Base-by-base conservation (phyloP, 2,113 vertebrate species). In the Pluvialis apricaria region DNA sequence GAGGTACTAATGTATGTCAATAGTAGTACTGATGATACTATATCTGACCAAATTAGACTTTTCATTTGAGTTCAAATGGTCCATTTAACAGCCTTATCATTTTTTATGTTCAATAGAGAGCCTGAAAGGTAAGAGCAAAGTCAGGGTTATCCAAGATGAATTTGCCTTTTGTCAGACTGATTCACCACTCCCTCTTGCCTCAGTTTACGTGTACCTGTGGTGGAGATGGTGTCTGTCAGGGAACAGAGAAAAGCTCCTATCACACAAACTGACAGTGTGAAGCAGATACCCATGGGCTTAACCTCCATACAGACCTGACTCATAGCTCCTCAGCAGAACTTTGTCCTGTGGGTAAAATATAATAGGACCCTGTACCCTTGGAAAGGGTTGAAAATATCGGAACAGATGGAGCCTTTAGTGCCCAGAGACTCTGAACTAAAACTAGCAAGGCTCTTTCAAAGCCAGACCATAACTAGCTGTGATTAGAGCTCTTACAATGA, bases 401-500 rank as follows among this genome's bases (percentile, higher is more conserved):
- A 78, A 81, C 38, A 88, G 60, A 77, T 51, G 38, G 32, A 83
- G 32, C 32, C 24, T 16, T 83, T 64, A 75, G 16, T 20, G 18
- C 14, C 32, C 61, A 76, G 57, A 64, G 52, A 87, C 87, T 75
- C 61, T 10, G 69, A 94, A 36, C 61, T 71, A 75, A 89, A 91
- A 40, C 52, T 57, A 79, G 11, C 42, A 79, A 80, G 40, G 38
- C 3, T 84, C 38, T 75, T 81, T 91, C 81, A 95, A 89, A 94
- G n/a, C 29, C 47, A 55, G 65, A 64, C 47, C 3, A 3, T 89
- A 92, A 91, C 42, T 84, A 91, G 60, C 69, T 44, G 29, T 91
- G 72, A 95, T 91, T 92, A 92, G 52, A 82, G 65, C 15, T 28
- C 62, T 94, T 82, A 81, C 26, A 94, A 84, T 36, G 81, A 94